Percentiles rank a stretch among this genome's conserved stretches.
These are phyloP conservation scores for Allygus modestus DNA, from an alignment of 2,888 invertebrate genomes.

Conservation along the genomic window DNA sequence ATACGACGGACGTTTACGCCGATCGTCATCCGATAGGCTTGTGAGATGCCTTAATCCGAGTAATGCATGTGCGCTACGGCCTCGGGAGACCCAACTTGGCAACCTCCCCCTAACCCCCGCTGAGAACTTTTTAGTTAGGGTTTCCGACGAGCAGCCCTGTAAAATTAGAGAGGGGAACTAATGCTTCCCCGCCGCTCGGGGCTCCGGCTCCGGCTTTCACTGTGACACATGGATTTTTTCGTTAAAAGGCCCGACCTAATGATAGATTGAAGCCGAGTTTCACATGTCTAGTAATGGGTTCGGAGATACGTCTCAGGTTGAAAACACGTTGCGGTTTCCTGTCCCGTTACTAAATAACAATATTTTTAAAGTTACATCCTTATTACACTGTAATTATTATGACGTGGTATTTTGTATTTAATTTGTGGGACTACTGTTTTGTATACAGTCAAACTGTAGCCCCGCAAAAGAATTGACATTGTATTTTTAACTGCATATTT, in stretches of 20 bases:
- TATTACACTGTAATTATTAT: too few relatives aligned
- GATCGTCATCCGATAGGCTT: neutral
- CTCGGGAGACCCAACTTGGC: slow-evolving; percentile 14
- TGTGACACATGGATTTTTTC: slow-evolving; percentile 32
- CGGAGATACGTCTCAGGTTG: neutral
- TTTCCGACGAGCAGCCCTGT: slow-evolving; percentile 33
- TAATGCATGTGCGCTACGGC: neutral
- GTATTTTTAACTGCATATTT: too few relatives aligned
- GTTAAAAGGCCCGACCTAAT: slow-evolving; percentile 19
- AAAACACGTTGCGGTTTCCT: neutral
- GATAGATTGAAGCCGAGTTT: slow-evolving; percentile 10
- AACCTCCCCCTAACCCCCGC: slow-evolving; percentile 19
- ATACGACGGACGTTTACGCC: too few relatives aligned
- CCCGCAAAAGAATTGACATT: too few relatives aligned
- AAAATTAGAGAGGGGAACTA: slow-evolving; percentile 50
- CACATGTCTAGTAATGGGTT: neutral
- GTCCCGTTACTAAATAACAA: too few relatives aligned
- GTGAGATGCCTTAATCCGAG: neutral
- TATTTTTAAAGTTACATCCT: too few relatives aligned
- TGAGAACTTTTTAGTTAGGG: slow-evolving; percentile 50
- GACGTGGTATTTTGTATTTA: too few relatives aligned
- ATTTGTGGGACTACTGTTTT: too few relatives aligned
- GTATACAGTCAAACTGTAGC: too few relatives aligned
- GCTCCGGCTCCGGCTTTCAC: neutral
- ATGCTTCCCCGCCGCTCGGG: slow-evolving; percentile 24